phyloP scores from a whole-genome alignment of 2,113 vertebrate genomes.

The Mus spicilegus region DNA sequence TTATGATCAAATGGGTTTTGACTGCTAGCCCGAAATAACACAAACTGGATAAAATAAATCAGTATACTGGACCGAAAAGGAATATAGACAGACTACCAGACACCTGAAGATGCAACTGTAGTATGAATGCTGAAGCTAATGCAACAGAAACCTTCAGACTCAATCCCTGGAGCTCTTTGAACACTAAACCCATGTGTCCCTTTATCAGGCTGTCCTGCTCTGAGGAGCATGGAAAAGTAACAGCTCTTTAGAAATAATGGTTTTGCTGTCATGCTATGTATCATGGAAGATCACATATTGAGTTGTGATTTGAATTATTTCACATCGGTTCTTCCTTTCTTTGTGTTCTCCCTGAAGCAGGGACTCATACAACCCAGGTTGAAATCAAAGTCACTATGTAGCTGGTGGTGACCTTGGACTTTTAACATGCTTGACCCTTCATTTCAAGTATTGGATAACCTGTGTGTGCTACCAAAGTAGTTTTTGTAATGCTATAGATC shows the following conservation, averaged over 20 bases:
- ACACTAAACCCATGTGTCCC: not conserved
- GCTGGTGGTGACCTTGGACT: not conserved
- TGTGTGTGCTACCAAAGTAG: too few species aligned
- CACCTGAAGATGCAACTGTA: not conserved
- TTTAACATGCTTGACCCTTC: too few species aligned
- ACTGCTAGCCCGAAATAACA: not conserved
- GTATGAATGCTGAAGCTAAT: not conserved
- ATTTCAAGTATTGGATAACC: not conserved
- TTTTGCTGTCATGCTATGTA: not conserved
- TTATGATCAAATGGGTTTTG: conserved; percentile 24
- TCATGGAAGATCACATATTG: fast-evolving
- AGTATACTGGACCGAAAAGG: conserved; percentile 12
- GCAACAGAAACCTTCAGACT: not conserved
- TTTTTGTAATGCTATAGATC: not conserved
- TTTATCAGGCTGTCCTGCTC: not conserved
- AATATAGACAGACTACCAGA: not conserved
- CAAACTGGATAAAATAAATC: not conserved
- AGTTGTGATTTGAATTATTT: not conserved
- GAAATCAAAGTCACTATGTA: not conserved
- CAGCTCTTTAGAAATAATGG: not conserved
- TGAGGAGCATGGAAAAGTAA: not conserved
- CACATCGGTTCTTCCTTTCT: not conserved
- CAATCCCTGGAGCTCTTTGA: not conserved
- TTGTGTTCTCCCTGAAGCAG: not conserved
- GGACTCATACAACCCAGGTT: not conserved